Conservation (phyloP, 2,797 vertebrate species). For the Cuniculus paca region DNA sequence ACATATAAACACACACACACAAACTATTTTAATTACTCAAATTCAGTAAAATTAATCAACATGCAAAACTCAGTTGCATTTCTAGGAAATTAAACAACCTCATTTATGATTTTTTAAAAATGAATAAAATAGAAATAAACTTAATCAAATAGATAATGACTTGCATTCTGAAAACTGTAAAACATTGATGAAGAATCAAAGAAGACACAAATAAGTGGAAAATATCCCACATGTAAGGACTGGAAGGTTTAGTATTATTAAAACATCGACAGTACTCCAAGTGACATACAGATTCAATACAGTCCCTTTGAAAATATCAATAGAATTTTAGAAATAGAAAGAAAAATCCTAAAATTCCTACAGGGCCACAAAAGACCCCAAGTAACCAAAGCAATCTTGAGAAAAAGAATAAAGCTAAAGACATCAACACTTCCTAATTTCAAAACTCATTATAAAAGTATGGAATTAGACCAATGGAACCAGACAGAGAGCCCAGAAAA, state of each 20-base stretch:
- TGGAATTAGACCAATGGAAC: not conserved
- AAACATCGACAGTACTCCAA: not conserved
- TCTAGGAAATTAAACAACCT: not conserved
- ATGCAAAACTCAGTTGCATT: not conserved
- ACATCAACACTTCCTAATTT: not conserved
- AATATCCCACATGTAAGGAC: not conserved
- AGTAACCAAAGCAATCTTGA: not conserved
- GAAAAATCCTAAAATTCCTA: not conserved
- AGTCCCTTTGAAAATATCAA: not conserved
- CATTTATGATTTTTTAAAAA: not conserved
- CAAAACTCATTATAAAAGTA: not conserved
- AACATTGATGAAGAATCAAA: not conserved
- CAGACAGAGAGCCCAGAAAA: not conserved
- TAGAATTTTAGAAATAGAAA: not conserved
- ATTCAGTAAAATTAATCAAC: not conserved
- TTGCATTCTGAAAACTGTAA: not conserved
- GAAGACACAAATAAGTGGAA: not conserved
- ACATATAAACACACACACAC: not conserved
- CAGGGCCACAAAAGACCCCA: not conserved
- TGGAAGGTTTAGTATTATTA: not conserved
- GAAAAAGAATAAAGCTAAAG: not conserved
- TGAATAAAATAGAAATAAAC: not conserved
- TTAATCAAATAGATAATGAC: not conserved
- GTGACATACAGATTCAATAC: not conserved
- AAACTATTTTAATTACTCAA: not conserved